Evolutionary conservation across 2,888 invertebrate genomes (phyloP).

Genomic region (Protodeltote pygarga): DNA sequence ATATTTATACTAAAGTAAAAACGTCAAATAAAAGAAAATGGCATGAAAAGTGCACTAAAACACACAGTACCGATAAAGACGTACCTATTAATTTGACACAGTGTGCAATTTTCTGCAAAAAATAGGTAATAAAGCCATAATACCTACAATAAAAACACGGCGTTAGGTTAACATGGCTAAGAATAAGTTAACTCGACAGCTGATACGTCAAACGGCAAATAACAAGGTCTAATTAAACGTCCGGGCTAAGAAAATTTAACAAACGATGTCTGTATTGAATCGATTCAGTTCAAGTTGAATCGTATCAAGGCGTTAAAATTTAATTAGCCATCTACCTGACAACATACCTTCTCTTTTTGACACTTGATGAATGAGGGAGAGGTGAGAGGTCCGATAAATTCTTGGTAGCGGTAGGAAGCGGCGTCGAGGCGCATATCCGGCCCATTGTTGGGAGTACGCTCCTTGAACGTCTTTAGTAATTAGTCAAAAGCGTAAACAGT

Average conservation of each 20-base stretch:
- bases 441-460: slow-evolving; percentile 65
- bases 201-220: slow-evolving; percentile 47
- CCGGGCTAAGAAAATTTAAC: slow-evolving; percentile 50
- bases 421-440: slow-evolving; percentile 77
- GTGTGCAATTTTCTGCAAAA: slow-evolving; percentile 54
- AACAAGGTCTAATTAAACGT: slow-evolving; percentile 59
- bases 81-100: slow-evolving; percentile 55
- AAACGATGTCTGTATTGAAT: slow-evolving; percentile 58
- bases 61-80: slow-evolving; percentile 54
- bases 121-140: slow-evolving; percentile 38
- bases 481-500: slow-evolving; percentile 68
- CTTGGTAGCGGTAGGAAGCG: slow-evolving; percentile 67
- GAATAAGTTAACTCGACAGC: slow-evolving; percentile 56
- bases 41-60: slow-evolving; percentile 51
- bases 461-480: slow-evolving; percentile 68
- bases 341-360: slow-evolving; percentile 46
- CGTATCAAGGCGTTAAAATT: slow-evolving; percentile 73
- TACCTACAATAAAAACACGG: slow-evolving; percentile 46
- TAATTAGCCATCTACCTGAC: slow-evolving; percentile 76
- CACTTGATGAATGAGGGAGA: slow-evolving; percentile 54
- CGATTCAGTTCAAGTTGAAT: slow-evolving; percentile 63
- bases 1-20: slow-evolving; percentile 16
- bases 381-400: slow-evolving; percentile 53
- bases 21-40: slow-evolving; percentile 36
- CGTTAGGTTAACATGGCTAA: slow-evolving; percentile 39